phyloP scores from a whole-genome alignment of 2,113 vertebrate species.

The Dicaeum eximium region DNA sequence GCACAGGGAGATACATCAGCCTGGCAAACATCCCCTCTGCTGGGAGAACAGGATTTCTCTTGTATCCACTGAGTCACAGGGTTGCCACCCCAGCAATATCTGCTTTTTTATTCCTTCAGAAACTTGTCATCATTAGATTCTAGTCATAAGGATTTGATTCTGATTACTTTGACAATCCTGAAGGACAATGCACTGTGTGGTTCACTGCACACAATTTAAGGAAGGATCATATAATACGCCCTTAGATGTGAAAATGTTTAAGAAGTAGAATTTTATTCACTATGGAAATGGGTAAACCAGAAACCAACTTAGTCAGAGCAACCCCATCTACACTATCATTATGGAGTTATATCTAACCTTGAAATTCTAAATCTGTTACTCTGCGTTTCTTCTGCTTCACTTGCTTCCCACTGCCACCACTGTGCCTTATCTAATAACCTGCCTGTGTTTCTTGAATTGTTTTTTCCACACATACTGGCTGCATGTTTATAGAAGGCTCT shows the following conservation, averaged over 20 bases:
- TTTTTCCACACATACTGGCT: not conserved
- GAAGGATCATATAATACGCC: not conserved
- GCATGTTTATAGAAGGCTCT: not conserved
- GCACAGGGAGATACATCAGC: not conserved
- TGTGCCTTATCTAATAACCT: not conserved
- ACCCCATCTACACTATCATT: not conserved
- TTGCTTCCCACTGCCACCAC: not conserved
- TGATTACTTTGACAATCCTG: not conserved
- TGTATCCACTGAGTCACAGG: not conserved
- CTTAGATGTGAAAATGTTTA: not conserved
- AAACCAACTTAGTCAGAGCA: not conserved
- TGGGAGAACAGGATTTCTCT: not conserved
- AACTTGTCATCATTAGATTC: not conserved
- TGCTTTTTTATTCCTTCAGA: not conserved
- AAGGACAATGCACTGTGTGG: not conserved
- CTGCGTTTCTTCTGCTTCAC: not conserved
- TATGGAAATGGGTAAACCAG: not conserved
- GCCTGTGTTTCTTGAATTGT: not conserved
- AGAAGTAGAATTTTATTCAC: constrained; percentile 21
- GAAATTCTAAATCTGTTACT: not conserved
- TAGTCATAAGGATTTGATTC: not conserved
- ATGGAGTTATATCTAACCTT: not conserved
- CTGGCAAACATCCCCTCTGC: not conserved
- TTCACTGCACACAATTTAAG: not conserved
- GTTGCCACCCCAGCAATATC: not conserved